Base-by-base conservation (phyloP, 2,797 vertebrate species). In the Micromesistius poutassou region DNA sequence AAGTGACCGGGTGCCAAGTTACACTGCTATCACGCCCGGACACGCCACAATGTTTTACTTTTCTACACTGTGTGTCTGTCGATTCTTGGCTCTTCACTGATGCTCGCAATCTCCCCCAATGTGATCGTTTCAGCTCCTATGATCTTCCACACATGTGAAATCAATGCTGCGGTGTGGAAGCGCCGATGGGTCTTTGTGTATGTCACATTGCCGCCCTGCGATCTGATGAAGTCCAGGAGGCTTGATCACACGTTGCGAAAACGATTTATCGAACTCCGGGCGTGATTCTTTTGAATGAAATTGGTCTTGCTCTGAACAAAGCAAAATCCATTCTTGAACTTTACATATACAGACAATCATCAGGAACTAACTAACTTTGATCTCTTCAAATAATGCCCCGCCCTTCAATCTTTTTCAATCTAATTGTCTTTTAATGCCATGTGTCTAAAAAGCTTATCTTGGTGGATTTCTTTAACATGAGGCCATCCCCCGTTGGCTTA, bases 201-300 rank as follows among this genome's bases (percentile, higher is more conserved):
- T 70, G 75, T 84, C 84, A 42, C 79, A 88, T 77, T 40, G 75
- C 66, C 85, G 71, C n/a, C 74, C 80, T 81, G 79, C 73, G 83
- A 78, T 88, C 83, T 83, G 81, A 84, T 82, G 22, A 68, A 72
- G 86, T 81, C 74, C 38, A 13, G 70, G 55, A 4, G 40, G 86
- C 90, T 91, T 91, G 86, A 89, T 90, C 86, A 91, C 83, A 74
- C 80, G 76, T 85, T 90, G 91, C 88, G 88, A 89, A 72, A 13
- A 74, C 87, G 79, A 90, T 85, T 81, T 83, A 87, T 85, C 77
- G 35, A 79, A 72, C 70, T 74, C 30, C 66, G 72, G 70, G 82
- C 50, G 74, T 73, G 30, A 77, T 72, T 62, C 78, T 74, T 88
- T 82, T 87, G 72, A 83, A 78, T 83, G 19, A 76, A 89, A 86